Conservation (phyloP, 2,888 invertebrate species). For the Muschampia plurimacula region DNA sequence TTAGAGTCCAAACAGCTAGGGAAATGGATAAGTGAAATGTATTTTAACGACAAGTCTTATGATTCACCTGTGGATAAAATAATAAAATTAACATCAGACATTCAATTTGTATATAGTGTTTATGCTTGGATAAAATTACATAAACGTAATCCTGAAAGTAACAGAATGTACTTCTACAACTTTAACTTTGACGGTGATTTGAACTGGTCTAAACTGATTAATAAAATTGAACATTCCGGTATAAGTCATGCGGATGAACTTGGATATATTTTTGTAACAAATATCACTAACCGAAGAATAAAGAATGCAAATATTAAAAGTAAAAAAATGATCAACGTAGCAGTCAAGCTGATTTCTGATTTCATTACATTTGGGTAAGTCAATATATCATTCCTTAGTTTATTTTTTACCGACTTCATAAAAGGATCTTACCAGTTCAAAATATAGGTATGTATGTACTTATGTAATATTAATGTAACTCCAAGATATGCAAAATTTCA, state of each 20-base stretch:
- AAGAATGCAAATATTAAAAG: constrained; percentile 15
- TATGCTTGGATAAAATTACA: constrained; percentile 45
- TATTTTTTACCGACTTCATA: too few relatives aligned
- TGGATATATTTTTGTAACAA: constrained; percentile 45
- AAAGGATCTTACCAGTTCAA: too few relatives aligned
- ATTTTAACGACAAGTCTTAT: constrained; percentile 46
- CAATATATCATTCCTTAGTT: too few relatives aligned
- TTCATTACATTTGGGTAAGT: constrained; percentile 40
- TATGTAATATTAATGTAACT: too few relatives aligned
- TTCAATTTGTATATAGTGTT: constrained; percentile 44
- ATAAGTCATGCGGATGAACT: constrained; percentile 43
- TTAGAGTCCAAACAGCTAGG: constrained; percentile 47
- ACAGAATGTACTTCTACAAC: constrained; percentile 43
- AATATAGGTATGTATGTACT: too few relatives aligned
- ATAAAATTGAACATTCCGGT: constrained; percentile 38
- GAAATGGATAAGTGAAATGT: constrained; percentile 49
- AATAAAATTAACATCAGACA: constrained; percentile 47
- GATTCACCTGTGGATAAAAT: constrained; percentile 40
- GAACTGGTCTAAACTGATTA: constrained; percentile 43
- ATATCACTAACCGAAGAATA: constrained; percentile 10
- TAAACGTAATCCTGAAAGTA: constrained; percentile 32
- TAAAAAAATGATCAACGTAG: constrained; percentile 18
- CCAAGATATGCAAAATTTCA: too few relatives aligned
- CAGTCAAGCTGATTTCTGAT: constrained; percentile 22
- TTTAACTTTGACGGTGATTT: constrained; percentile 46